phyloP scores from a whole-genome alignment of 2,113 vertebrate species.

The Porphyrio hochstetteri region DNA sequence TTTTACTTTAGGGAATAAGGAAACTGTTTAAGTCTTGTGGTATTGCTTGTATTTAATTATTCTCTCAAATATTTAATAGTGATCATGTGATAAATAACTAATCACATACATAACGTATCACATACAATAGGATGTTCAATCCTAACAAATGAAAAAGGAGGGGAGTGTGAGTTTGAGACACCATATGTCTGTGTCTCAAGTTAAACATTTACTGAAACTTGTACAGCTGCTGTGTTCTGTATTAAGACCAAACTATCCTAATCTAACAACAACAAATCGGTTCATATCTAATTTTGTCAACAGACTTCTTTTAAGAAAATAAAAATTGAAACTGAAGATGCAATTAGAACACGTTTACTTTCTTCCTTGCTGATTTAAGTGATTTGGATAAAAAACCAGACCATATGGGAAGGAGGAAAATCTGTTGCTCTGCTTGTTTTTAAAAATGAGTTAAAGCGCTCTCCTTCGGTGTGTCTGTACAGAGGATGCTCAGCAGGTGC shows the following conservation, averaged over 20 bases:
- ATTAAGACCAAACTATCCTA: not conserved
- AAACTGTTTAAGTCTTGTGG: not conserved
- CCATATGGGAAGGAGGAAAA: not conserved
- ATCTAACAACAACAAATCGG: not conserved
- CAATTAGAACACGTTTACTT: not conserved
- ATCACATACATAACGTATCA: not conserved
- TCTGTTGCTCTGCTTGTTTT: not conserved
- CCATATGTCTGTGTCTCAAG: not conserved
- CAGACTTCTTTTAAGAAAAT: not conserved
- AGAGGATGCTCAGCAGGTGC: not conserved
- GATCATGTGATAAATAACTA: not conserved
- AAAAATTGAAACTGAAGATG: not conserved
- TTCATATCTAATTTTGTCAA: not conserved
- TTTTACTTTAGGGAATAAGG: not conserved
- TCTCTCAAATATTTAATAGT: not conserved
- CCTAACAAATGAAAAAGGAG: not conserved
- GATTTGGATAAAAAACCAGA: not conserved
- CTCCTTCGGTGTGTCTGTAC: not conserved
- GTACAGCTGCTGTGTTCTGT: not conserved
- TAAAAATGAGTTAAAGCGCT: not conserved
- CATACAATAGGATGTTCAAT: not conserved
- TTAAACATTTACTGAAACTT: not conserved
- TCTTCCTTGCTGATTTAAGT: not conserved
- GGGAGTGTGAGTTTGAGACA: not conserved
- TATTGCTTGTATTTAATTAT: not conserved